A percentile compares a stretch with the other conserved stretches of the same genome.
phyloP scores from a whole-genome alignment of 1,140 invertebrate genomes.

The Drosophila dunni region DNA sequence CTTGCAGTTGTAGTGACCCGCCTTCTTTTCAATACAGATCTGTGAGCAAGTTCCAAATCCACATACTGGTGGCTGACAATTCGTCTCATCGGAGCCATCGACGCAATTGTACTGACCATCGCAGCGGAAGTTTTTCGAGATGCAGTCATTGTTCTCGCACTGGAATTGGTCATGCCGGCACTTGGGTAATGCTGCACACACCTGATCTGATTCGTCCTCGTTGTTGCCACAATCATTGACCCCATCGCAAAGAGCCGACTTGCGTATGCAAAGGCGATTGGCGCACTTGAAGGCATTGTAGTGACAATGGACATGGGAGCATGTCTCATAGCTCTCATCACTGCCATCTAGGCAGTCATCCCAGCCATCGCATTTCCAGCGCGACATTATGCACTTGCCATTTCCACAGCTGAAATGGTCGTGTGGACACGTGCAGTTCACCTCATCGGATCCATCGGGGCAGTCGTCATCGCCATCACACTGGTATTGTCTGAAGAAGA shows the following conservation, averaged over 20 bases:
- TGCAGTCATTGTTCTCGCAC: slow-evolving; percentile 90
- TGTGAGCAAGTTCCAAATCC: slow-evolving; percentile 91
- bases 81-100: slow-evolving; percentile 88
- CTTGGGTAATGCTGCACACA: slow-evolving; percentile 88
- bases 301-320: slow-evolving; percentile 93
- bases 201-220: slow-evolving; percentile 87
- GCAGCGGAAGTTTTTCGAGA: slow-evolving; percentile 91
- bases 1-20: slow-evolving; percentile 87
- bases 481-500: slow-evolving; percentile 68
- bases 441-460: slow-evolving; percentile 96
- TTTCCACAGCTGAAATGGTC: slow-evolving; percentile 93
- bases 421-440: slow-evolving; percentile 92
- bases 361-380: slow-evolving; percentile 91
- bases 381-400: slow-evolving; percentile 95
- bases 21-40: slow-evolving; percentile 89
- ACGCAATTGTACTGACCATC: slow-evolving; percentile 87
- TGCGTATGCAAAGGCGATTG: slow-evolving; percentile 88
- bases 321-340: slow-evolving; percentile 92
- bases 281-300: slow-evolving; percentile 86
- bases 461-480: slow-evolving; percentile 93
- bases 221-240: slow-evolving; percentile 88
- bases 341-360: slow-evolving; percentile 93
- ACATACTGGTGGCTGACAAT: slow-evolving; percentile 90
- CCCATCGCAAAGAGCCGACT: slow-evolving; percentile 89
- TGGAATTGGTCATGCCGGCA: slow-evolving; percentile 90